phyloP scores from a whole-genome alignment of 2,888 invertebrate species.

The Luperina testacea region DNA sequence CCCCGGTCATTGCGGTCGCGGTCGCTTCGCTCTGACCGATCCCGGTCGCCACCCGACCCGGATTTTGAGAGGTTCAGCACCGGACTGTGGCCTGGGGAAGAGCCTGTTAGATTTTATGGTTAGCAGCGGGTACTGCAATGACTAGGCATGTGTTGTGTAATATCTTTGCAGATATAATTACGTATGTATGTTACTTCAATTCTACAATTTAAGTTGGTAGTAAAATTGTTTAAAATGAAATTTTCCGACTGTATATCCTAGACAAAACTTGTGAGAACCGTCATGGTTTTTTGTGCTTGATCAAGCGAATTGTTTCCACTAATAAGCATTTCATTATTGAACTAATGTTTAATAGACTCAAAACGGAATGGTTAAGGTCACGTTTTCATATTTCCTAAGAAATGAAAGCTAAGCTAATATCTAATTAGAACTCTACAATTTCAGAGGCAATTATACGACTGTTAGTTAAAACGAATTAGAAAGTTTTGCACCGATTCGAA shows the following conservation, averaged over 20 bases:
- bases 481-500: slow-evolving; percentile 34
- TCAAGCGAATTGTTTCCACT: background rate
- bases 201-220: too few relatives aligned
- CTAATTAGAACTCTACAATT: slow-evolving; percentile 24
- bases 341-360: background rate
- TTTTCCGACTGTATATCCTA: background rate
- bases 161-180: background rate
- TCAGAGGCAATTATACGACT: slow-evolving; percentile 26
- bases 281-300: background rate
- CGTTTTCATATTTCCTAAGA: slow-evolving; percentile 1
- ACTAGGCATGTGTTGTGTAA: background rate
- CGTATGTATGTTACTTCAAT: background rate
- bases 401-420: slow-evolving; percentile 34
- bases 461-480: slow-evolving; percentile 50
- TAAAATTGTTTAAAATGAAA: background rate
- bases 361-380: slow-evolving; percentile 29
- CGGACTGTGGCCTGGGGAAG: slow-evolving; percentile 97
- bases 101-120: slow-evolving; percentile 88
- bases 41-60: slow-evolving; percentile 94
- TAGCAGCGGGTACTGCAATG: slow-evolving; percentile 18
- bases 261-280: background rate
- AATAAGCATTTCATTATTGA: background rate
- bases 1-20: slow-evolving; percentile 90
- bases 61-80: slow-evolving; percentile 97
- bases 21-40: slow-evolving; percentile 90